phyloP scores from a whole-genome alignment of 2,797 vertebrate genomes.

The Nyctalus aviator region DNA sequence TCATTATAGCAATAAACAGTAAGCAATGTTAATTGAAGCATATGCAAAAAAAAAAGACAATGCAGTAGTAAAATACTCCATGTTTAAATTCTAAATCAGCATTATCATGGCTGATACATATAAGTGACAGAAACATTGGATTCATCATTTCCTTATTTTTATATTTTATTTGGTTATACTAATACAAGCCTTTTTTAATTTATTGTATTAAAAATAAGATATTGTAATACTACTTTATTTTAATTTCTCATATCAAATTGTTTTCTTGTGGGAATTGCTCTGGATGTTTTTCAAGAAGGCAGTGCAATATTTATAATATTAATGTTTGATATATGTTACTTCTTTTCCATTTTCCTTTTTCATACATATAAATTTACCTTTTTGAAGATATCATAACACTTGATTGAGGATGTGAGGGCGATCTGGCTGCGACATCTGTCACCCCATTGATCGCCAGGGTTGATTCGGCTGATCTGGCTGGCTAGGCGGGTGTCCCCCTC shows the following conservation, averaged over 20 bases:
- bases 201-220: not conserved
- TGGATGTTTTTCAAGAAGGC: constrained; percentile 26
- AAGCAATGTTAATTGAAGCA: not conserved
- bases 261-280: not conserved
- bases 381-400: not conserved
- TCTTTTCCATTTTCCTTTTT: not conserved
- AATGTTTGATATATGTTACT: not conserved
- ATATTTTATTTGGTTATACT: not conserved
- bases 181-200: not conserved
- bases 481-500: too few species aligned
- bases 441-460: too few species aligned
- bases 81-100: not conserved
- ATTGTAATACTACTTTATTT: not conserved
- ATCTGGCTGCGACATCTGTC: too few species aligned
- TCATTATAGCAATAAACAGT: not conserved
- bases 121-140: not conserved
- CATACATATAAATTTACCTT: not conserved
- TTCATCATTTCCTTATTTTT: not conserved
- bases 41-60: not conserved
- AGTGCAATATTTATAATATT: not conserved
- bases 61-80: not conserved
- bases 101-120: not conserved
- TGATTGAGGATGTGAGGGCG: too few species aligned
- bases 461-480: too few species aligned
- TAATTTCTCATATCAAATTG: not conserved